Conservation (phyloP, 2,113 vertebrate species). For the Falco punctatus region DNA sequence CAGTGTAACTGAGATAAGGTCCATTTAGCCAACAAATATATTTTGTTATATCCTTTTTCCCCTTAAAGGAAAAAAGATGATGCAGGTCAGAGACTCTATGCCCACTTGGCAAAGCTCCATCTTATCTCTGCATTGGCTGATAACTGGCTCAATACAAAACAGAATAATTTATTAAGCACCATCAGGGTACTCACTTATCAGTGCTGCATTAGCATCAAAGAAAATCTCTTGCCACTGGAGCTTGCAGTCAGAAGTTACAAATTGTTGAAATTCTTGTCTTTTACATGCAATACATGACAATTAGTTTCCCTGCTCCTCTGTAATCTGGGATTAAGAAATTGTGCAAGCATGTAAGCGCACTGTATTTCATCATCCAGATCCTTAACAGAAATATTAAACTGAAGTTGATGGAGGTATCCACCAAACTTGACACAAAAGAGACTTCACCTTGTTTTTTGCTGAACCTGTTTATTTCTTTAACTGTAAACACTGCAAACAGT, state of each 20-base stretch:
- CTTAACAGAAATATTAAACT: neutral
- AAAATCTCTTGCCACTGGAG: neutral
- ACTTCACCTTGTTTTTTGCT: neutral
- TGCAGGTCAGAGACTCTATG: neutral
- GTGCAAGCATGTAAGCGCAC: neutral
- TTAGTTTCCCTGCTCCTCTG: neutral
- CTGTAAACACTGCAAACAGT: neutral
- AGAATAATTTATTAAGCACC: neutral
- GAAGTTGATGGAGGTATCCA: neutral
- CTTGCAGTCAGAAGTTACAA: neutral
- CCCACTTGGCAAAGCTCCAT: neutral
- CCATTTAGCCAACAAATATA: neutral
- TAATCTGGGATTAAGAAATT: neutral
- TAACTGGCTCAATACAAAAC: neutral
- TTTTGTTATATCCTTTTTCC: neutral
- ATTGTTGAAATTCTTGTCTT: neutral
- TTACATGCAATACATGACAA: neutral
- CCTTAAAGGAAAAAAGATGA: neutral
- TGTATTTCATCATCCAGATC: neutral
- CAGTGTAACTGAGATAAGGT: neutral
- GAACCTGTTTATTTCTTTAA: neutral
- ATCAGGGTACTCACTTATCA: neutral
- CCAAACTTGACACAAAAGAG: neutral
- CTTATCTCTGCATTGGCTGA: neutral
- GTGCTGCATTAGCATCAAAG: neutral